Evolutionary conservation across 2,888 invertebrate genomes (phyloP), one percentile per base, ranked within the genome.

Genomic region (Epinotia demarniana): DNA sequence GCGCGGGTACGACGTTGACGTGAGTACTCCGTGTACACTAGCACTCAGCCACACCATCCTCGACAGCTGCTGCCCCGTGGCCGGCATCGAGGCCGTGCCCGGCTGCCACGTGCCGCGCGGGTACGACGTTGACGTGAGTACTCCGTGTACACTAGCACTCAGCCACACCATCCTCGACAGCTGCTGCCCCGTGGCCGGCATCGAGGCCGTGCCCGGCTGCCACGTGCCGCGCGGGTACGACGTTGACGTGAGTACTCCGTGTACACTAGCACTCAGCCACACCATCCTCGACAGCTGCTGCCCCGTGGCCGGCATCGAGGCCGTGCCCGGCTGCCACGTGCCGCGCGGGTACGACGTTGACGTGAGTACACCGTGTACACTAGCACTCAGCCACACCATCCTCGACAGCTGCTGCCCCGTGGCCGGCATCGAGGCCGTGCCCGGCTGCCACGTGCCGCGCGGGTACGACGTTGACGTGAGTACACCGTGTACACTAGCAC

Each of bases 21-120:
- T 92, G 55, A 84, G 84, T 82, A 43, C n/a, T 9, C 39, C 39
- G 39, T 39, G 39, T 39, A 39, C 39, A 39, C 33, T 33, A 33
- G 33, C 93, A 93, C 78, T 89, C 90, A 89, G 88, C 0, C 92
- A 81, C 87, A 90, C 90, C 0, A 73, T 92, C 1, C 80, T 92
- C 49, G 93, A 94, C 82, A 78, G 81, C 73, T 89, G 89, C 80
- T 90, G 92, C 81, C 88, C 86, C 2, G 78, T 86, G 0, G 85
- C 82, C 43, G 90, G 87, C 55, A 77, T 92, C 2, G 79, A 77
- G 2, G 69, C 86, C 39, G 79, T 81, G 8, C 81, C 85, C 3
- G 89, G 87, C 0, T 60, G 75, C 0, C 90, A 90, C 49, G 76
- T 89, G 72, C 91, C 91, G 0, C 2, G 2, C 0, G 89, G 87